phyloP scores from a whole-genome alignment of 2,113 vertebrate species.

The Clarias macrocephalus region DNA sequence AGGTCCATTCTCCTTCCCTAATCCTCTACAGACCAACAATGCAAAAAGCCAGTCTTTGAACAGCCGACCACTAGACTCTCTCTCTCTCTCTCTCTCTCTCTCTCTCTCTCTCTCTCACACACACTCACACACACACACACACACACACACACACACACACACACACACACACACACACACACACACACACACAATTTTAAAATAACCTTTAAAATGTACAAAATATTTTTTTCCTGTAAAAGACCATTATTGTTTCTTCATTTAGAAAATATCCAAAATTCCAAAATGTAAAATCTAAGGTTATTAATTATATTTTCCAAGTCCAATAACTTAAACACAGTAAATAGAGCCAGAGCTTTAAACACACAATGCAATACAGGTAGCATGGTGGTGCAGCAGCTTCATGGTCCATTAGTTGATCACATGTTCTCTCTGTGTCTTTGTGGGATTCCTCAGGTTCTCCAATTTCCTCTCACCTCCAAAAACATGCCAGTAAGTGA shows the following conservation, averaged over 20 bases:
- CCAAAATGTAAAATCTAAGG: not conserved
- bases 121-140: slow-evolving; percentile 32
- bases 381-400: not conserved
- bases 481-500: not conserved
- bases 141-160: slow-evolving; percentile 3
- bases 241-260: not conserved
- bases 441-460: not conserved
- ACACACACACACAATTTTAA: slow-evolving; percentile 19
- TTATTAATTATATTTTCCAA: not conserved
- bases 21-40: slow-evolving; percentile 78
- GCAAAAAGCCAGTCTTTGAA: slow-evolving; percentile 78
- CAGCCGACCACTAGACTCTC: slow-evolving; percentile 63
- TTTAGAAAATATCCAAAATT: not conserved
- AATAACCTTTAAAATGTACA: not conserved
- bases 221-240: not conserved
- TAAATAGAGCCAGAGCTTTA: not conserved
- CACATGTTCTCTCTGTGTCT: not conserved
- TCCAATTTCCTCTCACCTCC: not conserved
- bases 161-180: slow-evolving; percentile 29
- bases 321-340: not conserved
- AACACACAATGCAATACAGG: not conserved
- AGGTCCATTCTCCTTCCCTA: slow-evolving; percentile 74
- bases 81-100: too few relatives aligned
- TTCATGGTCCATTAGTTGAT: not conserved
- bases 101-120: not conserved